phyloP scores from a whole-genome alignment of 1,140 invertebrate species.

The Papilio polytes region DNA sequence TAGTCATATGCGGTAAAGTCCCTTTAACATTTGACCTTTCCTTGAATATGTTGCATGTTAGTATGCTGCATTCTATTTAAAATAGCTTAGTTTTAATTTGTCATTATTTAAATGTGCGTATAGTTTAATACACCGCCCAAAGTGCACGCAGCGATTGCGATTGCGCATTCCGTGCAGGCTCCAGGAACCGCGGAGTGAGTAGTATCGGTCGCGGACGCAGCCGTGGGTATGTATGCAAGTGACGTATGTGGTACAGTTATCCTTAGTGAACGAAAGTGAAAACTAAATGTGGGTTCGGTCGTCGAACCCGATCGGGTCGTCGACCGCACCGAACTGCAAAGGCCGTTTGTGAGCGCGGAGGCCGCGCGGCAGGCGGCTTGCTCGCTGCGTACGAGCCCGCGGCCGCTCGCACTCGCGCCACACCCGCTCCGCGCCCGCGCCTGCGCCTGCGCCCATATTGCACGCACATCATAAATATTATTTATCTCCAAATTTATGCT shows the following conservation, averaged over 20 bases:
- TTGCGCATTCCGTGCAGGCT: conserved; percentile 62
- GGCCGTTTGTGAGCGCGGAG: conserved; percentile 81
- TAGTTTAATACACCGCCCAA: conserved; percentile 44
- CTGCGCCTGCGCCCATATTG: conserved; percentile 61
- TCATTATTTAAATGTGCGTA: conserved; percentile 25
- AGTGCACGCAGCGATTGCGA: conserved; percentile 41
- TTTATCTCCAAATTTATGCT: conserved; percentile 41
- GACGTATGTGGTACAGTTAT: conserved; percentile 82
- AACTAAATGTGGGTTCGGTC: conserved; percentile 80
- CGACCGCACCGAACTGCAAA: conserved; percentile 81
- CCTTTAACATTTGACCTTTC: conserved; percentile 7
- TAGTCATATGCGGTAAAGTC: not conserved
- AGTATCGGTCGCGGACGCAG: conserved; percentile 48
- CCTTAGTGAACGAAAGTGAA: conserved; percentile 83
- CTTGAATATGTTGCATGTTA: conserved; percentile 37
- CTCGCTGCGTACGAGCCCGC: conserved; percentile 42
- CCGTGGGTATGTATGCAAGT: conserved; percentile 71
- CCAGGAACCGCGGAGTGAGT: conserved; percentile 54
- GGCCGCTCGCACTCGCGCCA: conserved; percentile 48
- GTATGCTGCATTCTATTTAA: not conserved
- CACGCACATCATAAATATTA: conserved; percentile 47
- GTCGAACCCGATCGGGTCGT: conserved; percentile 74
- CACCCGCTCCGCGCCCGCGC: conserved; percentile 28
- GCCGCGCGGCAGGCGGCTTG: conserved; percentile 71
- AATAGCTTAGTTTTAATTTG: not conserved